These are phyloP conservation scores for Diadophis punctatus DNA, from an alignment of 2,113 vertebrate species.

Conservation along the genomic window DNA sequence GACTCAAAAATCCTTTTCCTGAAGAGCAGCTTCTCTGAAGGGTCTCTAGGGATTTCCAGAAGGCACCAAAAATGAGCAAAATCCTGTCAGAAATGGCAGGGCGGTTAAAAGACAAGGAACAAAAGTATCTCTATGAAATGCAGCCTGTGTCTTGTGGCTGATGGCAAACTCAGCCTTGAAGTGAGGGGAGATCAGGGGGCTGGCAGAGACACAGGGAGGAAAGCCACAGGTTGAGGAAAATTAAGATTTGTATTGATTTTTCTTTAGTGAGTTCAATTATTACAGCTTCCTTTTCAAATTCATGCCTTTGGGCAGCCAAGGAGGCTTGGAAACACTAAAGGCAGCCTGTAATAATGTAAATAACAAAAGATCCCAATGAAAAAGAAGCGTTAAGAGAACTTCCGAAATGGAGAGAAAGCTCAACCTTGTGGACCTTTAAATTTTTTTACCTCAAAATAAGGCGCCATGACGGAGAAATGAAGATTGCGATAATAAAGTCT, in stretches of 20 bases:
- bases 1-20: neutral
- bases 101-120: neutral
- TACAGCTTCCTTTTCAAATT: neutral
- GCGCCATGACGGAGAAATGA: neutral
- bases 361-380: neutral
- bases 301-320: neutral
- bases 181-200: neutral
- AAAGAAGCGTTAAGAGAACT: neutral
- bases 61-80: neutral
- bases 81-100: neutral
- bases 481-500: neutral
- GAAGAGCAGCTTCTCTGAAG: neutral
- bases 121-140: neutral
- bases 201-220: neutral
- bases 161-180: neutral
- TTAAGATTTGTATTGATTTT: neutral
- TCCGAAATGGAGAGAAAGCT: neutral
- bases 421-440: neutral
- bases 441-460: neutral
- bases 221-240: neutral
- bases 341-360: neutral
- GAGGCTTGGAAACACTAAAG: neutral
- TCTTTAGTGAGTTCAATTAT: neutral
- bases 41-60: neutral
- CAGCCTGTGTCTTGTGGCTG: neutral